These are phyloP conservation scores for Petroica traversi DNA, from an alignment of 2,113 vertebrate species.

Conservation along the genomic window DNA sequence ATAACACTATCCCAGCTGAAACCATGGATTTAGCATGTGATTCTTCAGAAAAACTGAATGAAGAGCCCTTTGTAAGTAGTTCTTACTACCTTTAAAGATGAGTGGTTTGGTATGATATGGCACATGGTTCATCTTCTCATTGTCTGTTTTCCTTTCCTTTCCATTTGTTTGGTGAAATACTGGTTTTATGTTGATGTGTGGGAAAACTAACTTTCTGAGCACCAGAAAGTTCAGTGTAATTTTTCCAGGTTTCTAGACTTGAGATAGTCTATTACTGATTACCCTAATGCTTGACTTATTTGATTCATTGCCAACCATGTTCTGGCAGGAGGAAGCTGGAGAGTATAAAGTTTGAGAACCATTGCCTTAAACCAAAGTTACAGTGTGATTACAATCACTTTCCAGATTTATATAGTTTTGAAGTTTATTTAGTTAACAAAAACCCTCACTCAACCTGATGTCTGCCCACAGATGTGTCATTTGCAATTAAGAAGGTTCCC, in stretches of 20 bases:
- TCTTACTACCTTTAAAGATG: not conserved
- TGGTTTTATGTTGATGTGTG: not conserved
- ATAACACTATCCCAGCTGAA: not conserved
- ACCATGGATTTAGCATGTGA: not conserved
- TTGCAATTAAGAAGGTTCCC: not conserved
- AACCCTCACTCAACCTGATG: not conserved
- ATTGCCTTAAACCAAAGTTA: not conserved
- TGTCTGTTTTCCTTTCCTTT: not conserved
- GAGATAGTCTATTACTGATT: not conserved
- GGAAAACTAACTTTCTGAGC: not conserved
- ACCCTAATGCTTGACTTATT: not conserved
- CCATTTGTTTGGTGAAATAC: not conserved
- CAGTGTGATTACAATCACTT: not conserved
- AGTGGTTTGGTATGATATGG: not conserved
- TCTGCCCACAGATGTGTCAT: not conserved
- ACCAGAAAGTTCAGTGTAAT: not conserved
- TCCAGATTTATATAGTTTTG: not conserved
- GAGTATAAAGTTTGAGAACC: not conserved
- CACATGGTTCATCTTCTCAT: not conserved
- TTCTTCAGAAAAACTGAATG: not conserved
- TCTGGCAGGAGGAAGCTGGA: not conserved
- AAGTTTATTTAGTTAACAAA: not conserved
- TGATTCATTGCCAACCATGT: not conserved
- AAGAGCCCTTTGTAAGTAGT: not conserved
- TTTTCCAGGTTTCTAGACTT: not conserved